A percentile compares a stretch with the other conserved stretches of the same genome.
Conservation (phyloP, 2,797 vertebrate genomes). For the Chloroceryle inda region DNA sequence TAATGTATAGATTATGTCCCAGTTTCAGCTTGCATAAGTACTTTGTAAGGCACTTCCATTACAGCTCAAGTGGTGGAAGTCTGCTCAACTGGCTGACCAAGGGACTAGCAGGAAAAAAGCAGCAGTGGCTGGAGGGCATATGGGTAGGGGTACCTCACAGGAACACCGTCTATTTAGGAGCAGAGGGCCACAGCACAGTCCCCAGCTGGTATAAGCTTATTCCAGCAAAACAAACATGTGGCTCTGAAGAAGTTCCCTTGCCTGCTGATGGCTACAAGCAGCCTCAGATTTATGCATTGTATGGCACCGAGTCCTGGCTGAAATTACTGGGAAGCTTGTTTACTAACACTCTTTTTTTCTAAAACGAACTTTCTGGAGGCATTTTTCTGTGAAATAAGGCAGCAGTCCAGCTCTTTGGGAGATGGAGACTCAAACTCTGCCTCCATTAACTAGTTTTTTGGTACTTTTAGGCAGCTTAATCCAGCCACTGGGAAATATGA, state of each 20-base stretch:
- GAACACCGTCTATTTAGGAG: not conserved
- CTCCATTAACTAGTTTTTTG: not conserved
- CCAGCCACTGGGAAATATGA: not conserved
- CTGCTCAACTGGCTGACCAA: slow-evolving; percentile 10
- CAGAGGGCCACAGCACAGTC: not conserved
- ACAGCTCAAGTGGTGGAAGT: slow-evolving; percentile 10
- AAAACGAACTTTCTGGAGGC: not conserved
- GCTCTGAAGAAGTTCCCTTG: not conserved
- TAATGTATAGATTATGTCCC: slow-evolving; percentile 46
- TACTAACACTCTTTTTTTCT: not conserved
- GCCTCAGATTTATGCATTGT: not conserved
- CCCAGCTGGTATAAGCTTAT: not conserved
- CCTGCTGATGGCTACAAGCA: not conserved
- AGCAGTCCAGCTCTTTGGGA: not conserved
- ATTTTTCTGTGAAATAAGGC: not conserved
- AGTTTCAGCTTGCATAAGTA: slow-evolving; percentile 24
- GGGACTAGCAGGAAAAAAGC: not conserved
- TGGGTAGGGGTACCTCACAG: rapidly evolving
- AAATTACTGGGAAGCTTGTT: not conserved
- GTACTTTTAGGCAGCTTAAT: not conserved
- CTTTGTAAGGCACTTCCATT: not conserved
- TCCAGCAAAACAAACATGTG: not conserved
- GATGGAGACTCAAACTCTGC: not conserved
- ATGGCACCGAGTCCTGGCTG: not conserved
- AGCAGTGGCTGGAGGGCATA: not conserved